A percentile compares a stretch with the other conserved stretches of the same genome.
Conservation (phyloP, 2,113 vertebrate species). For the Vulpes vulpes region DNA sequence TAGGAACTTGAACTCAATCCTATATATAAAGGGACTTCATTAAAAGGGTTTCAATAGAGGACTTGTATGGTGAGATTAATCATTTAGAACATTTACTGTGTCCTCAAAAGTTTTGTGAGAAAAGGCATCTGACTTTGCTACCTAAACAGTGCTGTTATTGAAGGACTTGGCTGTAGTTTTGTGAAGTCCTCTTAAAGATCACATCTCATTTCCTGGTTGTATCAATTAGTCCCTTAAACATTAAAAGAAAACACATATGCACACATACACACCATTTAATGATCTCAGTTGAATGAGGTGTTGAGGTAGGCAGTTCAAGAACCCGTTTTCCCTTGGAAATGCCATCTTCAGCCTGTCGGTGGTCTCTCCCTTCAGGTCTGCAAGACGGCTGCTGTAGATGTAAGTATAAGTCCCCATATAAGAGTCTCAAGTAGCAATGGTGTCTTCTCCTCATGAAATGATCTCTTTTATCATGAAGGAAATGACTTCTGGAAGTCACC, state of each 20-base stretch:
- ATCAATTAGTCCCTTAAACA: background rate
- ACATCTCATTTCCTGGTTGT: background rate
- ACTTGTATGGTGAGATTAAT: background rate
- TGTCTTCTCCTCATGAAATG: background rate
- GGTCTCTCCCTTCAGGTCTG: background rate
- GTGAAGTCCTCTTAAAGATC: background rate
- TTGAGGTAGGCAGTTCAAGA: background rate
- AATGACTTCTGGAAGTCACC: background rate
- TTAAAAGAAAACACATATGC: background rate
- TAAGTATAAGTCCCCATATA: background rate
- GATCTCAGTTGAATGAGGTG: background rate
- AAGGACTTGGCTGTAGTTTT: background rate
- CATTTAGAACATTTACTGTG: background rate
- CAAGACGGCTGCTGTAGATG: background rate
- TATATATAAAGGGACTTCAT: background rate
- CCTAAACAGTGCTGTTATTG: background rate
- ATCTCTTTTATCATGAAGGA: background rate
- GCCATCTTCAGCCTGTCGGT: rapidly evolving
- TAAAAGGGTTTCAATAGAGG: background rate
- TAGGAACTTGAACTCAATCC: no score
- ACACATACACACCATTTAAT: background rate
- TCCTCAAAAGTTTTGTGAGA: background rate
- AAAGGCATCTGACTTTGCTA: background rate
- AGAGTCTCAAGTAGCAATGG: background rate
- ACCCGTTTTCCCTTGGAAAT: background rate